Conservation (phyloP, 2,888 invertebrate species). For the Zygaena filipendulae region DNA sequence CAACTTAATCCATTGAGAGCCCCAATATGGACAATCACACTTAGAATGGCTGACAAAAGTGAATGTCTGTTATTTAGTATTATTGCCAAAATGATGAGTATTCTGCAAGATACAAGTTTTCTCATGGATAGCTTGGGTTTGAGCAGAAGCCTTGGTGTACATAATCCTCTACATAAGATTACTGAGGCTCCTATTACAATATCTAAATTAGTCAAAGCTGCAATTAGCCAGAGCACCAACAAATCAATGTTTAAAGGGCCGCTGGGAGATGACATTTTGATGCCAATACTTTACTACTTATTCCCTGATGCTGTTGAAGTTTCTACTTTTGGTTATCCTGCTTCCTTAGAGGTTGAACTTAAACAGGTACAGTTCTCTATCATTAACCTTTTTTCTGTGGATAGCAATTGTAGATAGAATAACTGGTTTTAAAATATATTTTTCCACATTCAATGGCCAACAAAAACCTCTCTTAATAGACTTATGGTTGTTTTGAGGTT, state of each 20-base stretch:
- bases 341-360: slow-evolving; percentile 53
- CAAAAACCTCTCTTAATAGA: too few relatives aligned
- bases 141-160: slow-evolving; percentile 53
- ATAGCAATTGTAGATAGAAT: neutral
- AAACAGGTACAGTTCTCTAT: slow-evolving; percentile 31
- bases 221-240: slow-evolving; percentile 56
- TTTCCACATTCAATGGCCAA: neutral
- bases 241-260: slow-evolving; percentile 77
- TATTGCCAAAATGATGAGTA: slow-evolving; percentile 75
- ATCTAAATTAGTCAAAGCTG: slow-evolving; percentile 65
- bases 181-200: slow-evolving; percentile 83
- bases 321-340: slow-evolving; percentile 62
- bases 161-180: slow-evolving; percentile 74
- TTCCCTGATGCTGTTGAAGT: slow-evolving; percentile 89
- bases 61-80: slow-evolving; percentile 82
- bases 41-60: slow-evolving; percentile 74
- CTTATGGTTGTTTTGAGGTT: too few relatives aligned
- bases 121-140: slow-evolving; percentile 57
- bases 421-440: slow-evolving; percentile 1
- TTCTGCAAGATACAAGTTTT: slow-evolving; percentile 65
- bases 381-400: slow-evolving; percentile 4
- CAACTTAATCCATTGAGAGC: slow-evolving; percentile 87
- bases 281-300: slow-evolving; percentile 82
- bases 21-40: slow-evolving; percentile 80
- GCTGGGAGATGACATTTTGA: slow-evolving; percentile 78